Evolutionary conservation across 2,797 vertebrate genomes (phyloP).

Genomic region (Scolopax bukidnonensis): DNA sequence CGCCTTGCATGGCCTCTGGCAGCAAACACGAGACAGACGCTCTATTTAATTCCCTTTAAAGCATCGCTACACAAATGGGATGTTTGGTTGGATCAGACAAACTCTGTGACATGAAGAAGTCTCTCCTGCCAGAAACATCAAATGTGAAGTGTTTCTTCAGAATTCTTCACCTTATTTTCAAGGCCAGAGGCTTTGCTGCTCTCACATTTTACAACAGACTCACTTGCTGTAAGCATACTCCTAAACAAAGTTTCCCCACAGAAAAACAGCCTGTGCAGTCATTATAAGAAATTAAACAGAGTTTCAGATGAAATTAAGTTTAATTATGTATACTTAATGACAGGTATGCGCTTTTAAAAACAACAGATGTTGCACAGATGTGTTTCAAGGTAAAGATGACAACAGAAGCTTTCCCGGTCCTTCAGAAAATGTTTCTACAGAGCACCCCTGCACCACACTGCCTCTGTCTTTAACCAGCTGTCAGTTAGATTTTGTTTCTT

Average conservation of each 20-base stretch:
- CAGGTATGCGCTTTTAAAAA: slow-evolving; percentile 47
- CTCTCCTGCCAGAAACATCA: background rate
- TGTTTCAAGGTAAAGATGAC: background rate
- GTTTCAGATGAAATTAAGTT: slow-evolving; percentile 36
- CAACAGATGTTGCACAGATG: slow-evolving; percentile 41
- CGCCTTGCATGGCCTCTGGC: background rate
- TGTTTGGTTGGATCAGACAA: background rate
- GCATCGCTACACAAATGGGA: rapidly evolving
- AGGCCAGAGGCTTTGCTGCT: background rate
- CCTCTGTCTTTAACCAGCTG: background rate
- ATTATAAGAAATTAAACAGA: slow-evolving; percentile 5
- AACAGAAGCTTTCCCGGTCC: background rate
- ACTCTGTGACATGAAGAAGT: background rate
- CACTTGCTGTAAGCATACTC: background rate
- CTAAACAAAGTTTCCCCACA: background rate
- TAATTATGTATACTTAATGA: slow-evolving; percentile 46
- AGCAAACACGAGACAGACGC: background rate
- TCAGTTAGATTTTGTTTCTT: background rate
- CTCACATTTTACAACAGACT: background rate
- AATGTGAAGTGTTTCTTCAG: background rate
- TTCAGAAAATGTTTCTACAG: background rate
- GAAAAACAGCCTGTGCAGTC: background rate
- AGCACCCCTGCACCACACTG: background rate
- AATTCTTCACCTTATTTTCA: background rate
- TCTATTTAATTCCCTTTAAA: background rate